Percentiles rank a stretch among this genome's conserved stretches.
Evolutionary conservation across 2,888 invertebrate species (phyloP).

Genomic region (Lasioglossum malachurum): DNA sequence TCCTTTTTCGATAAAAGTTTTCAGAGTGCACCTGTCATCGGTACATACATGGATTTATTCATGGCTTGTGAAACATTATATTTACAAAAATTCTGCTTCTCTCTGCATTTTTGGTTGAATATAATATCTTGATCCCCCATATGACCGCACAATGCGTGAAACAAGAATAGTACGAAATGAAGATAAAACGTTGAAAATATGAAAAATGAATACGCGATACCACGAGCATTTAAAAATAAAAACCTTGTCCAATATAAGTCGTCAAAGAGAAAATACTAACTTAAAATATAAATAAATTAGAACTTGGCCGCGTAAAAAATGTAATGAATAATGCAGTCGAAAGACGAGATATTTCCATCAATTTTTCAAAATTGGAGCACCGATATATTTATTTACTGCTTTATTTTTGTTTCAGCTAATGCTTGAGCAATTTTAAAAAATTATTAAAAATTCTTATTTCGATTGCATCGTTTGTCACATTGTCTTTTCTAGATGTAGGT

Average conservation of each 20-base stretch:
- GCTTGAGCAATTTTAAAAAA: background rate
- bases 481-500: background rate
- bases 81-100: background rate
- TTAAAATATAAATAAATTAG: too few relatives aligned
- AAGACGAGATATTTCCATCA: too few relatives aligned
- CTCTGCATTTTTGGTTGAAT: background rate
- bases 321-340: too few relatives aligned
- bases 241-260: background rate
- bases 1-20: background rate
- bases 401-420: too few relatives aligned
- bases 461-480: background rate
- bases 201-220: background rate
- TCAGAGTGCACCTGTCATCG: constrained; percentile 6
- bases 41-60: constrained; percentile 2
- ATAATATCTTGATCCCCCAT: background rate
- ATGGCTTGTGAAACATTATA: background rate
- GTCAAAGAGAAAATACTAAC: background rate
- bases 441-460: background rate
- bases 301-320: too few relatives aligned
- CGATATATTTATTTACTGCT: too few relatives aligned
- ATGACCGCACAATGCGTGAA: background rate
- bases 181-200: background rate
- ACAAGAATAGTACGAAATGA: background rate
- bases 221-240: background rate
- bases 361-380: too few relatives aligned